Conservation (phyloP, 2,888 invertebrate species). For the Drosophila rubida region DNA sequence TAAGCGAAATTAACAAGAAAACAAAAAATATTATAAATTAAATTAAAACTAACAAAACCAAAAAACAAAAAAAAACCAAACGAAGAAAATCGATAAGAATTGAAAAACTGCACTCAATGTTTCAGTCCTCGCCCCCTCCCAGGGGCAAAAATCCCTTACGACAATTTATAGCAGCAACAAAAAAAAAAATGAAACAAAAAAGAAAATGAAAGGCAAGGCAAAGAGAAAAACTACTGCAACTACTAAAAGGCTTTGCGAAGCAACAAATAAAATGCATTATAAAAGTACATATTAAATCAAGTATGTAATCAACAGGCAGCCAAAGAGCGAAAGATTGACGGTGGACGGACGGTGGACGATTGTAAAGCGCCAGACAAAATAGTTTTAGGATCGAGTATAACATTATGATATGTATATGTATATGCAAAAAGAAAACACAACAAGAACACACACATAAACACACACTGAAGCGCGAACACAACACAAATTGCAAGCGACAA, state of each 20-base stretch:
- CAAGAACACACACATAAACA: conserved; percentile 24
- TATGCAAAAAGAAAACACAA: conserved; percentile 28
- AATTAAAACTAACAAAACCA: conserved; percentile 43
- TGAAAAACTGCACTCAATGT: conserved; percentile 78
- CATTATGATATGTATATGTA: conserved; percentile 34
- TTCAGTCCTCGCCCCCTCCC: conserved; percentile 54
- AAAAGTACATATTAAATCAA: conserved; percentile 52
- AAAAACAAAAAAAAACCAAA: conserved; percentile 38
- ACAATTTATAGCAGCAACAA: conserved; percentile 43
- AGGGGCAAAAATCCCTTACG: conserved; percentile 26
- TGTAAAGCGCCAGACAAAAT: conserved; percentile 55
- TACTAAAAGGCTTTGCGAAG: conserved; percentile 56
- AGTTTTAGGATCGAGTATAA: conserved; percentile 55
- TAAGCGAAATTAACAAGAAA: conserved; percentile 62
- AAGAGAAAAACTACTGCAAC: conserved; percentile 40
- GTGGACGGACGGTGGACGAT: conserved; percentile 23
- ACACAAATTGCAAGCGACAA: conserved; percentile 27
- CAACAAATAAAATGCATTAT: conserved; percentile 66
- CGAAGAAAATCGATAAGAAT: conserved; percentile 58
- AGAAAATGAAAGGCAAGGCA: conserved; percentile 16
- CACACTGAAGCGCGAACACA: conserved; percentile 36
- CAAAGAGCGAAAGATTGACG: conserved; percentile 43
- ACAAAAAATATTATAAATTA: conserved; percentile 30
- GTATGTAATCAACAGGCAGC: conserved; percentile 60
- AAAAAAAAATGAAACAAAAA: conserved; percentile 17